Percentiles rank a stretch among this genome's conserved stretches.
Evolutionary conservation across 2,888 invertebrate species (phyloP).

Genomic region (Papilio demoleus): DNA sequence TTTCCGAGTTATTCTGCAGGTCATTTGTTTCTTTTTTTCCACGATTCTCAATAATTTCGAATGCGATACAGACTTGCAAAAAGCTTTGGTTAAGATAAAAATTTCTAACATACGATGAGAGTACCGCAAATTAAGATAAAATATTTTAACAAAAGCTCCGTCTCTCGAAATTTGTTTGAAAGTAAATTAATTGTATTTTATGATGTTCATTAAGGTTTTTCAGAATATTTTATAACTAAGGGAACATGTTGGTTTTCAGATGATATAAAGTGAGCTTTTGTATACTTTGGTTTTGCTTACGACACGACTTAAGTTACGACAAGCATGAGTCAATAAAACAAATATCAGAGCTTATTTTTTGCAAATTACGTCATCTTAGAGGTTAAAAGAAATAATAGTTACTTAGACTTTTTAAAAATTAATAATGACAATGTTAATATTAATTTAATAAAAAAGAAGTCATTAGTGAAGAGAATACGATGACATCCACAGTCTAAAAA

Average conservation of each 20-base stretch:
- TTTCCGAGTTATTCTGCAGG: slow-evolving; percentile 12
- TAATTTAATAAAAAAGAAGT: slow-evolving; percentile 10
- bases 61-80: slow-evolving; percentile 22
- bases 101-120: slow-evolving; percentile 29
- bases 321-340: too few species aligned
- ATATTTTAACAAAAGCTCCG: slow-evolving; percentile 4
- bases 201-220: background rate
- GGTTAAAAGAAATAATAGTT: background rate
- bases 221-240: background rate
- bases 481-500: background rate
- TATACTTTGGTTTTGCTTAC: too few species aligned
- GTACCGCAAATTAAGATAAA: slow-evolving; percentile 30
- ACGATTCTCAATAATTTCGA: slow-evolving; percentile 12
- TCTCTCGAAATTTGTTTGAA: background rate
- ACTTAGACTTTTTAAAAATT: background rate
- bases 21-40: slow-evolving; percentile 5
- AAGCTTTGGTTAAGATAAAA: slow-evolving; percentile 33
- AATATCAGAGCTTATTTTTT: background rate
- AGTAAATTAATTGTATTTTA: slow-evolving; percentile 3
- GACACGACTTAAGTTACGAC: too few species aligned
- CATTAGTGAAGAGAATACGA: slow-evolving; percentile 8
- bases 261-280: too few species aligned
- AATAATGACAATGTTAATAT: background rate
- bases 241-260: background rate
- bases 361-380: background rate